Evolutionary conservation across 2,888 invertebrate genomes (phyloP), one percentile per base, ranked within the genome.

Genomic region (Andricus quercusramuli): DNA sequence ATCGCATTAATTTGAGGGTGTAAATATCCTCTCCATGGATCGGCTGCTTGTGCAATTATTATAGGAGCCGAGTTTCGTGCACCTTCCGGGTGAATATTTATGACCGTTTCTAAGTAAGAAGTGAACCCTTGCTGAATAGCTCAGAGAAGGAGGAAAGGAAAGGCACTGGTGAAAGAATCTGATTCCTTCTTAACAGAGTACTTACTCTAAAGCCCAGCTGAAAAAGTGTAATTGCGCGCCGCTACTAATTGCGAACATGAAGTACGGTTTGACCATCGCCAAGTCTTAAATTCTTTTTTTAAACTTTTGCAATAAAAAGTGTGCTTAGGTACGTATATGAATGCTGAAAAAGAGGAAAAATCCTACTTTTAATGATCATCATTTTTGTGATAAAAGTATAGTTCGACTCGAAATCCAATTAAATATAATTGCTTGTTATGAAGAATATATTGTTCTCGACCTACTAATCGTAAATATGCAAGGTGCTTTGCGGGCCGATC

Each of bases 211-310:
- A 74, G 29, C 32, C 51, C 32, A 56, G 51, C 56, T 74, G 70
- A 74, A 74, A 74, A 74, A 74, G 74, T 74, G 51, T 56, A 74
- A 56, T 74, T 74, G 74, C 74, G n/a, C 74, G 74, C 74, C 32
- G 56, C 74, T 56, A 74, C 74, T 74, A 74, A 74, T 74, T 74
- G 74, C 74, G 51, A 74, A 29, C 74, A 32, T 74, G 51, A 56
- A 56, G 74, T 56, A 74, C 32, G 51, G 51, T 74, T 56, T 74
- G 74, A 74, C 56, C 32, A n/a, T 56, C 56, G 56, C 74, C 4
- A 47, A 56, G n/a, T 56, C 29, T 29, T 74, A 70, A 74, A 74
- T 74, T 74, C 74, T 15, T 51, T 70, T 68, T 56, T 74, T 13
- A 56, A 74, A 20, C 51, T 32, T 32, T 74, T n/a, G n/a, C 51